A percentile compares a stretch with the other conserved stretches of the same genome.
phyloP scores from a whole-genome alignment of 2,113 vertebrate species.

The Cottus gobio region DNA sequence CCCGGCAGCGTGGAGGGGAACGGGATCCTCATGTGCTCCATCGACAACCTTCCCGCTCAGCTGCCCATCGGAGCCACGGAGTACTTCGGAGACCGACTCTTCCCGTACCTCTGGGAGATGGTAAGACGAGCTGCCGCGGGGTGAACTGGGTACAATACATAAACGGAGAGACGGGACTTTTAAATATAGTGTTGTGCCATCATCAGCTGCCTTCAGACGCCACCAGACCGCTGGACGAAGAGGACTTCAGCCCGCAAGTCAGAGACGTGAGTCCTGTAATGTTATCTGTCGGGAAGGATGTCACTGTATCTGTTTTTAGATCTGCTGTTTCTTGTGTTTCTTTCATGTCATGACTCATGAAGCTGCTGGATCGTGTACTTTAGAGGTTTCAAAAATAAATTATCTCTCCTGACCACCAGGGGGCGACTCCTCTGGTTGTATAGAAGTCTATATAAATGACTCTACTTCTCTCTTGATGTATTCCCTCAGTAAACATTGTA shows the following conservation, averaged over 20 bases:
- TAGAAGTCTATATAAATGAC: too few species aligned
- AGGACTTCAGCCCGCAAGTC: slow-evolving; percentile 92
- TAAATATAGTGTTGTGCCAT: slow-evolving; percentile 22
- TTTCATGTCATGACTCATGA: neutral
- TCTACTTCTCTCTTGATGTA: too few species aligned
- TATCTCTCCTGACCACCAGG: too few species aligned
- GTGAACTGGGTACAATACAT: too few species aligned
- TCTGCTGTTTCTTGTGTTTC: neutral
- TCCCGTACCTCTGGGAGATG: slow-evolving; percentile 97
- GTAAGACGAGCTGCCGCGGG: slow-evolving; percentile 79
- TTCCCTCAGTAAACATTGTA: too few species aligned
- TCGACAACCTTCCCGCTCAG: slow-evolving; percentile 97
- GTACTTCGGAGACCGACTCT: slow-evolving; percentile 96
- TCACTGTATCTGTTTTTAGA: neutral
- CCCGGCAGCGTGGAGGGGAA: slow-evolving; percentile 90
- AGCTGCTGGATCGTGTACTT: neutral
- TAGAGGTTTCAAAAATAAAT: too few species aligned
- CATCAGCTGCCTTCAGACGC: slow-evolving; percentile 92
- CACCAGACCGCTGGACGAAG: slow-evolving; percentile 87
- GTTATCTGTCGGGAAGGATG: too few species aligned
- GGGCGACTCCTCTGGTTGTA: too few species aligned
- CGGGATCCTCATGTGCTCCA: slow-evolving; percentile 98
- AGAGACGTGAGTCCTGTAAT: slow-evolving; percentile 87
- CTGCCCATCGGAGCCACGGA: slow-evolving; percentile 97
- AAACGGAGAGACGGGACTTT: neutral